Evolutionary conservation across 2,797 vertebrate species (phyloP), one percentile per base, ranked within the genome.

Genomic region (Dromococcyx pavoninus): DNA sequence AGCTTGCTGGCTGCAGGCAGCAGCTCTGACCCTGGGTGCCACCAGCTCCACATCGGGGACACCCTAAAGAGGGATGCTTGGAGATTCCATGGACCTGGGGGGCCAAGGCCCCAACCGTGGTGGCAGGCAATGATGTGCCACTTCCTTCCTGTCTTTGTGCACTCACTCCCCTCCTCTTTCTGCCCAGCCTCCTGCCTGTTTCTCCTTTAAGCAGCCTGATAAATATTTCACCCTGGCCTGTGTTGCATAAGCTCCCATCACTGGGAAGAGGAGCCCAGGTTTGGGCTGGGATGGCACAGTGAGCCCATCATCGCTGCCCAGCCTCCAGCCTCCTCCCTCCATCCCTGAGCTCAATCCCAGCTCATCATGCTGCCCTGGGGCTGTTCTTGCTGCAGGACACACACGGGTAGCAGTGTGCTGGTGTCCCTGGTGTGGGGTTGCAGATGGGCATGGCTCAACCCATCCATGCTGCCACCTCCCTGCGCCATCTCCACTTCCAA

Each of bases 321-420:
- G 30, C 56, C 17, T 33, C 46, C 44, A 3, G 1, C 48, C 57
- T 39, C 58, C 24, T 12, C 43, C 43, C 76, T 53, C 53, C 62
- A 0, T 24, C 57, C 17, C 19, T 0, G 0, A 30, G 72, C 1
- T 2, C 33, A 13, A 24, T 10, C 32, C 37, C 21, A 17, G 39
- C 69, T 35, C 6, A 0, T 10, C 4, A 7, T 65, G 73, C 73
- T 72, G 69, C 18, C 60, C 2, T 10, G 5, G 76, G 33, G 0
- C 9, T 30, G 62, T 30, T 58, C 43, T 5, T 1, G 0, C 22
- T 11, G 23, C 53, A 2, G 9, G 39, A 10, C 28, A 17, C 0
- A 0, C 0, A 2, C 17, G 71, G n/a, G 0, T 16, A 7, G 30
- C 4, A 5, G 30, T 0, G 11, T 18, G 56, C n/a, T 0, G 3